Base-by-base conservation (phyloP, 2,797 vertebrate genomes). In the Sebastes kiyomatsui region DNA sequence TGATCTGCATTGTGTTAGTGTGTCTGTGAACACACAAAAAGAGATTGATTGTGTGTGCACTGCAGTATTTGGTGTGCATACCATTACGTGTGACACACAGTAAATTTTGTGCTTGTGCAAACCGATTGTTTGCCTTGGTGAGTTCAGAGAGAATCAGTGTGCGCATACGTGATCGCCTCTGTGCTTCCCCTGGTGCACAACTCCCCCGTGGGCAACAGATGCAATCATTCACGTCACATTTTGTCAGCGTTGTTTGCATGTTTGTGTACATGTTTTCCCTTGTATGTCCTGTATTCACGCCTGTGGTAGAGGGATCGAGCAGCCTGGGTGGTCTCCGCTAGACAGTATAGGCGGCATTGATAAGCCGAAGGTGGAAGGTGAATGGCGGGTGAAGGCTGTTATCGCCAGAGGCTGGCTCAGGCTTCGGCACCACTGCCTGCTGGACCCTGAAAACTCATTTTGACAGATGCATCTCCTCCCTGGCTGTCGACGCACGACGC, bases 401-500 rank as follows among this genome's bases (percentile, higher is more conserved):
- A 94, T 86, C 86, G 85, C 92, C 91, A 33, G 75, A 88, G 88
- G 87, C 88, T 88, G 76, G 88, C 89, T 74, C 82, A 89, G 88
- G 87, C 92, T 87, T 79, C 69, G 80, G 82, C 87, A 87, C 79
- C 77, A 79, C 85, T 94, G 92, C 85, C 95, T 94, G 95, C 90
- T 94, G 94, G 94, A 96, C 93, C 93, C 95, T 97, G 95, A 96
- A 95, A 97, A 97, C 96, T 95, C 94, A 94, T 96, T 96, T 91
- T 96, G 96, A 96, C 96, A 96, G 96, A 95, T 96, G 94, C 89
- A 92, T 95, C 93, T 96, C 95, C 92, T 95, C 93, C 90, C 23
- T 93, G 88, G 95, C 94, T 96, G 95, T 94, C 87, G 87, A 58
- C 73, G 81, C 92, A 10, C 88, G 67, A 93, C 22, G 52, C 81